These are phyloP conservation scores for Lamellibrachia columna DNA, from an alignment of 2,888 invertebrate species.

Conservation along the genomic window DNA sequence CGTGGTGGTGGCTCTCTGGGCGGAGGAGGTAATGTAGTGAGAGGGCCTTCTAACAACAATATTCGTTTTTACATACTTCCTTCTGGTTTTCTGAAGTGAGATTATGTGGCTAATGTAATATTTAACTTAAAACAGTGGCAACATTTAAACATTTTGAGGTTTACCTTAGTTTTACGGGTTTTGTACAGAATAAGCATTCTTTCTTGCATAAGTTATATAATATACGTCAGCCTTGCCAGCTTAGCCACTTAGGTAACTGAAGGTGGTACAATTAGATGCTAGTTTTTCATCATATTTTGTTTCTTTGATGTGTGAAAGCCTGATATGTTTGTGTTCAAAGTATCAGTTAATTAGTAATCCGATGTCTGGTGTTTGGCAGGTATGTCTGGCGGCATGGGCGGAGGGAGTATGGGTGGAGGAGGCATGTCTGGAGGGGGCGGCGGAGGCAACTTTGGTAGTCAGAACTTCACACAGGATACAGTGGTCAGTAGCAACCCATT, in stretches of 20 bases:
- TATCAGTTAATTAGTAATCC: neutral
- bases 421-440: conserved; percentile 39
- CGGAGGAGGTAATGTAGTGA: conserved; percentile 48
- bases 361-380: neutral
- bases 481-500: neutral
- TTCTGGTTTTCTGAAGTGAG: neutral
- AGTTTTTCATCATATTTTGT: neutral
- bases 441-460: conserved; percentile 50
- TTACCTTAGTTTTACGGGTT: neutral
- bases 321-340: neutral
- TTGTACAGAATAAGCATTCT: neutral
- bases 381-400: conserved; percentile 39
- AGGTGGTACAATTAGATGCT: neutral
- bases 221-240: neutral
- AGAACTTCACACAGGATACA: conserved; percentile 38
- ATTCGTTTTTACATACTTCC: no score
- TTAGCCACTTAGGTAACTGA: neutral
- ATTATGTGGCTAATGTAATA: neutral
- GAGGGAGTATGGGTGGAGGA: conserved; percentile 28
- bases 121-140: neutral
- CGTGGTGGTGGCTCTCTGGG: conserved; percentile 47
- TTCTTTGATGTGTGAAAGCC: neutral
- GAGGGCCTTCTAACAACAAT: conserved; percentile 39
- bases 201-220: neutral
- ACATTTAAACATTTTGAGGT: neutral